Base-by-base conservation (phyloP, 2,888 invertebrate genomes). In the Schrankia costaestrigalis region DNA sequence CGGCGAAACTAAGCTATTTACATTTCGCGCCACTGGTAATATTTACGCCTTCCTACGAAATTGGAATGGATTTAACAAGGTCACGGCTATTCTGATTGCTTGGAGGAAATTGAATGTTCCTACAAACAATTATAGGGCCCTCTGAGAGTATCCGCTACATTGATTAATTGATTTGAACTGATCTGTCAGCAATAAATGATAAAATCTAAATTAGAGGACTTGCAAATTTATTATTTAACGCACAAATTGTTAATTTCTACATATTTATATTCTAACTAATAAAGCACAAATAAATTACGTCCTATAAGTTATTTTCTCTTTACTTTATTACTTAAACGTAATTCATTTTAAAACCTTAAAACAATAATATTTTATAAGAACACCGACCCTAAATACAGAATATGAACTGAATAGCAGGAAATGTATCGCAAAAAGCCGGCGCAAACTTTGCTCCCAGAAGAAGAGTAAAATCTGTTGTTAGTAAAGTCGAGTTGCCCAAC, bases 61-160 rank as follows among this genome's bases (percentile, higher is more conserved):
- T 52, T 56, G 53, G 42, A 52, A 59, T 56, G 39, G 48, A 46
- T 45, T 43, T 38, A 59, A 59, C 46, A 56, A 56, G 56, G 60
- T 56, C 57, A 43, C 40, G 41, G 33, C 30, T 19, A 38, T 43
- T 42, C 29, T 46, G 41, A 52, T 45, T 49, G 37, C 39, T 41
- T 15, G 31, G 40, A 31, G 42, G 25, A 42, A 47, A 60, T 52
- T 52, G 35, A 50, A 56, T 41, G 46, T 55, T 40, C 31, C 25
- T 27, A 37, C 39, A 48, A 56, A 44, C 48, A 56, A 48, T 51
- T 48, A 39, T 37, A 38, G 27, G 1, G 19, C 30, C 26, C 26
- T 24, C 22, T 11, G 27, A 34, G 36, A 39, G 27, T 43, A 46
- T 31, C 37, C 31, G 36, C 24, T 18, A 32, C 37, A 37, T 27